Evolutionary conservation across 2,888 invertebrate genomes (phyloP), one percentile per base, ranked within the genome.

Genomic region (Galeopsomyia nigrocyanea): DNA sequence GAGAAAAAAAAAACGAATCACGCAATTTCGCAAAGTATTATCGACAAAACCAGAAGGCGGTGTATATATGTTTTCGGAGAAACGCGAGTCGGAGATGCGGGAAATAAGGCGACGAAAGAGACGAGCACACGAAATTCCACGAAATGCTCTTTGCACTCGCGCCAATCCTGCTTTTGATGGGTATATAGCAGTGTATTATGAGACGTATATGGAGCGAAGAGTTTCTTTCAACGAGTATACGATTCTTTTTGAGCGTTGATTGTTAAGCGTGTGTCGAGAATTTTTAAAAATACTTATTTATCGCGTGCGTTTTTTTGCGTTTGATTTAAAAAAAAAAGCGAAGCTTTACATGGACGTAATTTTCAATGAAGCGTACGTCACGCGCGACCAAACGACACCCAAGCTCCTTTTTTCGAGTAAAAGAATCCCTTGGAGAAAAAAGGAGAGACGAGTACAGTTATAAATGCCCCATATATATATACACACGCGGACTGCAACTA

Each of bases 1-100:
- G n/a, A 58, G 67, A 19, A 3, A 10, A 26, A 21, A n/a, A 39
- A 58, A 58, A 19, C 50, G 63, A 31, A 31, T 31, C 39, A 19
- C 39, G n/a, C n/a, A 31, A 31, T 55, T 39, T 63, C 53, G 26
- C 53, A 10, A 39, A 10, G 13, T 10, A 19, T 21, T 51, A 13
- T 19, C 63, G 39, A 26, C n/a, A 17, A 26, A 51, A 17, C n/a
- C n/a, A n/a, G 50, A 16, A 26, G 39, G 39, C 39, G 7, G 13
- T 39, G 26, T 5, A 5, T 5, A 5, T 7, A 10, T 10, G 39
- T 7, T 3, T 39, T 39, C 39, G 7, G 16, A 55, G 55, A 21
- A 47, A 21, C 9, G 22, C 39, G 65, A 26, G 55, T 7, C n/a
- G n/a, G n/a, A n/a, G n/a, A 5, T 5, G 26, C 26, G 39, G 13